phyloP scores from a whole-genome alignment of 2,797 vertebrate species.

The Labroides dimidiatus region DNA sequence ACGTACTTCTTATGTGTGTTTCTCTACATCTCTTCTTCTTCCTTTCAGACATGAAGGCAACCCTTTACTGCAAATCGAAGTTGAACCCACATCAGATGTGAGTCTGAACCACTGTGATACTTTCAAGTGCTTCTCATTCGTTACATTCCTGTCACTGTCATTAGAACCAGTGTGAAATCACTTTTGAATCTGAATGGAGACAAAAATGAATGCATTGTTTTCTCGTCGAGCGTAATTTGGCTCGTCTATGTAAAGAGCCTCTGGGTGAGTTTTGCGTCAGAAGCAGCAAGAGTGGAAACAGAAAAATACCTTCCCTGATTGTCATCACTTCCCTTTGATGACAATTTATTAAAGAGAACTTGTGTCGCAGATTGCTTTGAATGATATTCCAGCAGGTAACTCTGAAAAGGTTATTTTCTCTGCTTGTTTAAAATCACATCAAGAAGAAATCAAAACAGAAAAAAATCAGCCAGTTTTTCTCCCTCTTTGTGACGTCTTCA shows the following conservation, averaged over 20 bases:
- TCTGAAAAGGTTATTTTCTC: conserved; percentile 56
- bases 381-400: conserved; percentile 54
- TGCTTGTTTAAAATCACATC: conserved; percentile 37
- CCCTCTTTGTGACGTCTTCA: background rate
- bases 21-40: conserved; percentile 40
- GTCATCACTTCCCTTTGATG: conserved; percentile 35
- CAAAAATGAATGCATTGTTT: conserved; percentile 23
- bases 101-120: conserved; percentile 62
- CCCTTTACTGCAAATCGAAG: conserved; percentile 98
- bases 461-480: conserved; percentile 44
- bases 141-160: background rate
- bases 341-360: conserved; percentile 54
- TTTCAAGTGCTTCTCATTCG: background rate
- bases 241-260: conserved; percentile 48
- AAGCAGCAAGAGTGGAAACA: conserved; percentile 23
- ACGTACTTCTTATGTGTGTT: background rate
- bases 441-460: conserved; percentile 57
- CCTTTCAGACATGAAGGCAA: conserved; percentile 89
- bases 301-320: conserved; percentile 19
- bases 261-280: conserved; percentile 50
- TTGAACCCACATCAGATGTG: conserved; percentile 97
- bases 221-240: conserved; percentile 51
- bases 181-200: conserved; percentile 29
- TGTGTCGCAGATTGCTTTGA: conserved; percentile 61
- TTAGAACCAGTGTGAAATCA: conserved; percentile 18